Evolutionary conservation across 2,113 vertebrate species (phyloP).

Genomic region (Tor tambroides): DNA sequence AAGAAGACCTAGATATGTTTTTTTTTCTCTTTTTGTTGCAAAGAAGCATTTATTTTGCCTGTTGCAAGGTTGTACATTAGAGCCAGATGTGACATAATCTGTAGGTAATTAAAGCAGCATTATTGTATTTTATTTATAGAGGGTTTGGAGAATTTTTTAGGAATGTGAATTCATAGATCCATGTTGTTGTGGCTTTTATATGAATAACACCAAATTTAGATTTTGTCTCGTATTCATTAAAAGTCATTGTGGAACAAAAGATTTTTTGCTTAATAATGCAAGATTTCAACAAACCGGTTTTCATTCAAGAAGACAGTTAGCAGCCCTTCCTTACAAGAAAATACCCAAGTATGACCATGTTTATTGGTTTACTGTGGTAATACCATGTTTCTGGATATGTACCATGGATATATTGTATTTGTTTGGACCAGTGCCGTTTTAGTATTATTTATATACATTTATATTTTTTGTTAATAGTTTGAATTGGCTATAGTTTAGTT

Average conservation of each 20-base stretch:
- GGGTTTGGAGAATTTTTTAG: not conserved
- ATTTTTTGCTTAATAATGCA: not conserved
- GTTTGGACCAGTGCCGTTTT: not conserved
- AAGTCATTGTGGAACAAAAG: not conserved
- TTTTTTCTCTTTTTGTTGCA: constrained; percentile 26
- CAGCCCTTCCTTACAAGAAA: not conserved
- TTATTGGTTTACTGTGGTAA: too few relatives aligned
- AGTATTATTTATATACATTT: too few relatives aligned
- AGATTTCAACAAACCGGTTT: not conserved
- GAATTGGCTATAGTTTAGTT: too few relatives aligned
- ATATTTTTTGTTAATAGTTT: too few relatives aligned
- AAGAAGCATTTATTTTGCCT: not conserved
- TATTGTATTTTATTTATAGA: constrained; percentile 8
- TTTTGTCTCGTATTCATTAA: not conserved
- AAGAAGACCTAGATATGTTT: constrained; percentile 54
- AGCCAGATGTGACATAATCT: constrained; percentile 2
- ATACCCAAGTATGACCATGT: not conserved
- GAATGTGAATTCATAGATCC: not conserved
- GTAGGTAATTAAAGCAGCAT: constrained; percentile 29
- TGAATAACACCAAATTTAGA: not conserved
- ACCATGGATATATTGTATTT: not conserved
- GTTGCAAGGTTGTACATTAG: constrained; percentile 4
- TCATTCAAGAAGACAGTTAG: not conserved
- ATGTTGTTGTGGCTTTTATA: not conserved
- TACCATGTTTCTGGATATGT: not conserved